Conservation (phyloP, 2,113 vertebrate genomes). For the Micronisus gabar region DNA sequence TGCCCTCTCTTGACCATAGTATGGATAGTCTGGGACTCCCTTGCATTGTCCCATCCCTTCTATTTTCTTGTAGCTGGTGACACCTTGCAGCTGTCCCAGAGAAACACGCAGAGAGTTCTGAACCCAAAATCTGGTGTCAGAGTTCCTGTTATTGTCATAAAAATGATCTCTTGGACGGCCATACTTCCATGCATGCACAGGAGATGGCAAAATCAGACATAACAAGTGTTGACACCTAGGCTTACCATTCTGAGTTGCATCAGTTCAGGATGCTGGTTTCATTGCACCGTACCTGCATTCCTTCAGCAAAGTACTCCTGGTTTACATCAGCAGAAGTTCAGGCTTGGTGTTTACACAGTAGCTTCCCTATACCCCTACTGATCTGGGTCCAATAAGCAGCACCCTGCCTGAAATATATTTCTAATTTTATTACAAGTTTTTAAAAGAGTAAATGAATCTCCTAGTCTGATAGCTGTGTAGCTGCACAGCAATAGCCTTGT, state of each 20-base stretch:
- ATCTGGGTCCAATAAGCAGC: not conserved
- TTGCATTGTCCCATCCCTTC: not conserved
- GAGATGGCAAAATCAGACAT: not conserved
- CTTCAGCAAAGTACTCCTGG: not conserved
- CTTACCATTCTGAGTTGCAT: not conserved
- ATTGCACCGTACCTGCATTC: not conserved
- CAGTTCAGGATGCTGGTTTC: not conserved
- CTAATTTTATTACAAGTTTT: not conserved
- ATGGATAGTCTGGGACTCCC: not conserved
- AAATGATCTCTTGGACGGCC: not conserved
- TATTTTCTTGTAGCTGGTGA: not conserved
- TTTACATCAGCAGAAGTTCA: not conserved
- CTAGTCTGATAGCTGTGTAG: not conserved
- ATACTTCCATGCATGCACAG: not conserved
- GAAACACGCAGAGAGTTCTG: not conserved
- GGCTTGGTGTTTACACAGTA: not conserved
- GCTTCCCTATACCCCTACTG: not conserved
- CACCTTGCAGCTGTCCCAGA: not conserved
- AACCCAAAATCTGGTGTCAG: not conserved
- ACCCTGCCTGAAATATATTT: not conserved
- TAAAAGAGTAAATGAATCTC: not conserved
- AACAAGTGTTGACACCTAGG: not conserved
- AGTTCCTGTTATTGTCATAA: not conserved
- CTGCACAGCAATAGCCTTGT: not conserved
- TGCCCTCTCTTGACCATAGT: not conserved